Percentiles rank a stretch among this genome's conserved stretches.
These are phyloP conservation scores for Stomorhina lunata DNA, from an alignment of 2,888 invertebrate species.

Conservation along the genomic window DNA sequence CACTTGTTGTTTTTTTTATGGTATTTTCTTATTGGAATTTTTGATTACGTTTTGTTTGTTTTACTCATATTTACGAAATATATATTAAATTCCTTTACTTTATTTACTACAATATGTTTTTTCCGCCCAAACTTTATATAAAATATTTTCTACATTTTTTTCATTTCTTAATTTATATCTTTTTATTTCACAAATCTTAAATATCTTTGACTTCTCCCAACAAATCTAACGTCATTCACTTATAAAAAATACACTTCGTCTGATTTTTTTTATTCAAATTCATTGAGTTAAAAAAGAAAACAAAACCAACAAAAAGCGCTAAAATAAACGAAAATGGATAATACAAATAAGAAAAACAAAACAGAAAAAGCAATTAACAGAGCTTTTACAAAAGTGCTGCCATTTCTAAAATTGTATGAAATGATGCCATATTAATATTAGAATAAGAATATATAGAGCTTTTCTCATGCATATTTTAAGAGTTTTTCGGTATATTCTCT, in stretches of 20 bases:
- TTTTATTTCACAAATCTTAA: neutral
- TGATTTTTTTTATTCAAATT: conserved; percentile 10
- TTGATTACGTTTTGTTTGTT: neutral
- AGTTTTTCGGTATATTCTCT: too few relatives aligned
- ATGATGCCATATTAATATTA: too few relatives aligned
- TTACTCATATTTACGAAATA: neutral
- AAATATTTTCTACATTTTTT: neutral
- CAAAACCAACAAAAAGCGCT: neutral
- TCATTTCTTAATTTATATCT: neutral
- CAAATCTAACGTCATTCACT: neutral
- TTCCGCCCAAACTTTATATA: neutral
- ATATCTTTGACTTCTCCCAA: neutral
- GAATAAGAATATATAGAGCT: too few relatives aligned
- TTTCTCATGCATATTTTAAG: too few relatives aligned
- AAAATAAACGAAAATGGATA: neutral
- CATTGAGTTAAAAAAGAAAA: conserved; percentile 13
- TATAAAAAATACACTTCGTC: conserved; percentile 15
- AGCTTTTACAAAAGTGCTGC: conserved; percentile 11
- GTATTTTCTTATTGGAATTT: conserved; percentile 6
- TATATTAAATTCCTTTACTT: neutral
- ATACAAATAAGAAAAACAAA: conserved; percentile 7
- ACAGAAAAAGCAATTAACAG: neutral
- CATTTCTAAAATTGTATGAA: neutral
- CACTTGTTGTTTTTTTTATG: neutral
- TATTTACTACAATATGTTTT: neutral